Percentiles rank a stretch among this genome's conserved stretches.
Evolutionary conservation across 2,113 vertebrate genomes (phyloP).

Genomic region (Callocephalon fimbriatum): DNA sequence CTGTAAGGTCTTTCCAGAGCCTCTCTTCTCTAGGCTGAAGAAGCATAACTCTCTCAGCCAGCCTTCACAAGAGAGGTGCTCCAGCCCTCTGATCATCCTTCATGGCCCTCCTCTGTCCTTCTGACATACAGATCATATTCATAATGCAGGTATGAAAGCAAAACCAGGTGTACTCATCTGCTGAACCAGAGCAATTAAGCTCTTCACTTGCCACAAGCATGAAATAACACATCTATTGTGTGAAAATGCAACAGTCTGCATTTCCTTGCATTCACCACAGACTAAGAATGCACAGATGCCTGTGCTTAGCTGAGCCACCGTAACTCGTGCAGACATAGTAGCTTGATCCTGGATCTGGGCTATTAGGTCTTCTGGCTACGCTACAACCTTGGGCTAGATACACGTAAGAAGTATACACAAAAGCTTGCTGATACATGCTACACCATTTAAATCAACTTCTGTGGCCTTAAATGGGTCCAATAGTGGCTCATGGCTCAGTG

Average conservation of each 20-base stretch:
- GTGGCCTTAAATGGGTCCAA: neutral
- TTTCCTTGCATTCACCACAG: neutral
- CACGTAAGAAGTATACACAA: neutral
- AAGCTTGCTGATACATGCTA: neutral
- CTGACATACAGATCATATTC: neutral
- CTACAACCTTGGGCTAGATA: neutral
- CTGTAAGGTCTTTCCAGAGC: neutral
- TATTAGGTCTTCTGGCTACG: neutral
- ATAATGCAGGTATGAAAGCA: neutral
- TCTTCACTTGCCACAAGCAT: neutral
- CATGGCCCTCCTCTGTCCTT: neutral
- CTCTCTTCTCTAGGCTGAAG: neutral
- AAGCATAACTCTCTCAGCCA: neutral
- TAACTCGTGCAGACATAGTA: neutral
- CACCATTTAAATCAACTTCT: neutral
- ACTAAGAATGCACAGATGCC: neutral
- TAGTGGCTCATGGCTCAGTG: neutral
- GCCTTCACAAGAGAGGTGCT: neutral
- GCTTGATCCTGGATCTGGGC: neutral
- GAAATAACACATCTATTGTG: rapidly evolving
- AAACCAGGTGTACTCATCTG: neutral
- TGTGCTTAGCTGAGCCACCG: neutral
- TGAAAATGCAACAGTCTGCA: neutral
- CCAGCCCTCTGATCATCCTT: neutral
- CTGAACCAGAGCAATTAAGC: neutral